These are phyloP conservation scores for Bufotes viridis DNA, from an alignment of 2,797 vertebrate genomes.

Conservation along the genomic window DNA sequence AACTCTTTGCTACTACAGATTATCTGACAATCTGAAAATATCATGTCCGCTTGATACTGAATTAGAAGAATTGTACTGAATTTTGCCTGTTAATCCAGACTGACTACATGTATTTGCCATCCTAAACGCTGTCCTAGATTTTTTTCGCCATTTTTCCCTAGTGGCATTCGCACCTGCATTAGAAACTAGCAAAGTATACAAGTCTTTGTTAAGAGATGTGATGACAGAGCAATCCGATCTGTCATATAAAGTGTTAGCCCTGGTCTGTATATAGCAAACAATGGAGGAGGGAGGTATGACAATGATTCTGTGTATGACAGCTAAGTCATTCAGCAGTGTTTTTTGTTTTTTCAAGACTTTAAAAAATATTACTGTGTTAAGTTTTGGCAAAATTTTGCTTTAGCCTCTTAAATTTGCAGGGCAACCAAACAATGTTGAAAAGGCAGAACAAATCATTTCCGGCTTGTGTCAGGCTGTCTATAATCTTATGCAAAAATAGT, in stretches of 20 bases:
- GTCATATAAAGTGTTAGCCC: not conserved
- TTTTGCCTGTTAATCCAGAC: not conserved
- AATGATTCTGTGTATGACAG: not conserved
- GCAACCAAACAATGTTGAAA: too few species aligned
- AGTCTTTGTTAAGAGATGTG: not conserved
- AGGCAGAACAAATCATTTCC: too few species aligned
- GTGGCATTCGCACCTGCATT: not conserved
- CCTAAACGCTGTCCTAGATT: not conserved
- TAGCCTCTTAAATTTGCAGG: too few species aligned
- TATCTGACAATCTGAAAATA: not conserved
- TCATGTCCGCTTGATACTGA: not conserved
- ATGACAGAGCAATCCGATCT: not conserved
- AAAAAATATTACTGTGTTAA: not conserved
- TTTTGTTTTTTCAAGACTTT: too few species aligned
- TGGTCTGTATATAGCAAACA: conserved; percentile 11
- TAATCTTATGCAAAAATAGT: too few species aligned
- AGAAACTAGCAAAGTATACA: not conserved
- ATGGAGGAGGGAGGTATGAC: not conserved
- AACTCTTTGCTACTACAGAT: not conserved
- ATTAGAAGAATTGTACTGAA: not conserved
- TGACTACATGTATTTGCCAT: not conserved
- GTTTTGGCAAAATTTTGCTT: too few species aligned
- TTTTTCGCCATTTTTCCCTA: not conserved
- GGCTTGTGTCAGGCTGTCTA: too few species aligned
- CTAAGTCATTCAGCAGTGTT: not conserved